Evolutionary conservation across 1,140 invertebrate species (phyloP).

Genomic region (Calliopsis andreniformis): DNA sequence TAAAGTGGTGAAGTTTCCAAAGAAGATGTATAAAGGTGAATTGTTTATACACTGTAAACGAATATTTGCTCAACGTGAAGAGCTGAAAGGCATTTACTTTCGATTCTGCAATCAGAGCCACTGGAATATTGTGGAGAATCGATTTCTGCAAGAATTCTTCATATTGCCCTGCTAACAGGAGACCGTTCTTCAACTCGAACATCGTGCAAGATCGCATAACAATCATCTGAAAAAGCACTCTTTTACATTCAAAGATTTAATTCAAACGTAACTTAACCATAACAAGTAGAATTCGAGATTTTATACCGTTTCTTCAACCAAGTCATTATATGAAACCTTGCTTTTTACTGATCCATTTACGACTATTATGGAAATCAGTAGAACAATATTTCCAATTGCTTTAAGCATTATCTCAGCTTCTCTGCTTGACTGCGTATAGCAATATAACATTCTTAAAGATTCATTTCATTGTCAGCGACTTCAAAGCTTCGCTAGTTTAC

Average conservation of each 20-base stretch:
- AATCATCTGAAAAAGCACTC: background rate
- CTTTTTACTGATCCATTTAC: background rate
- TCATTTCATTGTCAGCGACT: too few species aligned
- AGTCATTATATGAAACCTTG: background rate
- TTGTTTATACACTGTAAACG: background rate
- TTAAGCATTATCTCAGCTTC: background rate
- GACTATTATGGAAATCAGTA: background rate
- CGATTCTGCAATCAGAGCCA: constrained; percentile 41
- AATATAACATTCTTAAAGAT: too few species aligned
- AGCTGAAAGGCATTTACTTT: constrained; percentile 12
- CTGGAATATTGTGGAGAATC: background rate
- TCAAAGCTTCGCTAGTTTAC: too few species aligned
- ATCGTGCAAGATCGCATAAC: constrained; percentile 10
- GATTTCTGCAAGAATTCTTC: constrained; percentile 20
- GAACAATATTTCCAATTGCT: background rate
- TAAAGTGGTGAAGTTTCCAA: constrained; percentile 36
- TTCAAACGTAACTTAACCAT: background rate
- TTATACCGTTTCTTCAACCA: constrained; percentile 44
- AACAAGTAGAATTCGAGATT: background rate
- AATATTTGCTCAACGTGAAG: constrained; percentile 18
- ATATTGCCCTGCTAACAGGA: constrained; percentile 50
- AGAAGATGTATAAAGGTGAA: constrained; percentile 6
- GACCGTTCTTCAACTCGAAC: background rate
- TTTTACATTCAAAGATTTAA: too few species aligned
- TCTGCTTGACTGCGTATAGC: too few species aligned